Evolutionary conservation across 2,797 vertebrate genomes (phyloP).

Genomic region (Natrix natrix): DNA sequence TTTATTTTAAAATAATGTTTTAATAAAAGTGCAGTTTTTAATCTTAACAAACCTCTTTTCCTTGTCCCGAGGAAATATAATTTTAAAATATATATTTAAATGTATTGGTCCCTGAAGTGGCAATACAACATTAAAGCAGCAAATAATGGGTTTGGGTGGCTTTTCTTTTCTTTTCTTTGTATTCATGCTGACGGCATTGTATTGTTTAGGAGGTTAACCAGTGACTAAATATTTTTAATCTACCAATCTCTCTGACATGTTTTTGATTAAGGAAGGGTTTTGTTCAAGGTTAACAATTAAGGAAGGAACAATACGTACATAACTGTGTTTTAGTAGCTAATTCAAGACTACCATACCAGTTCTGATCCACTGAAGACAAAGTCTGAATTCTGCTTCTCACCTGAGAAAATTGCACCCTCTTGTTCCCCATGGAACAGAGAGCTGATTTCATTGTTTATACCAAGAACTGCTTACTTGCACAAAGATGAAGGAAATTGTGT

Average conservation of each 20-base stretch:
- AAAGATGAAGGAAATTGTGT: background rate
- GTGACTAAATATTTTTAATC: background rate
- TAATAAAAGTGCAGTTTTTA: background rate
- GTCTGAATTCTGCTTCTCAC: background rate
- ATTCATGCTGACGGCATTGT: background rate
- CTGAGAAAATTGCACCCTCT: background rate
- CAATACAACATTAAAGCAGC: background rate
- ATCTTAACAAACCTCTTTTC: background rate
- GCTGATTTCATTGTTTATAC: background rate
- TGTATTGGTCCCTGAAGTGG: background rate
- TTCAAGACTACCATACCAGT: background rate
- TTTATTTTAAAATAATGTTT: background rate
- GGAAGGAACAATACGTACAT: background rate
- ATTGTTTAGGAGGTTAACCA: background rate
- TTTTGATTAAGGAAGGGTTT: background rate
- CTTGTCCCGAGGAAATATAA: background rate
- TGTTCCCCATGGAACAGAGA: background rate
- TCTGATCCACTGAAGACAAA: background rate
- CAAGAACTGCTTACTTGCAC: slow-evolving; percentile 1
- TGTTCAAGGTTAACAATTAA: background rate
- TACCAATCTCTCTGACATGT: background rate
- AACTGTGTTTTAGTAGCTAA: background rate
- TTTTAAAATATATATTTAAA: background rate
- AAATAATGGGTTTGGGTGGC: background rate
- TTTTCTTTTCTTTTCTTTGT: background rate